Conservation (phyloP, 2,888 invertebrate species). For the Hydriomena furcata region DNA sequence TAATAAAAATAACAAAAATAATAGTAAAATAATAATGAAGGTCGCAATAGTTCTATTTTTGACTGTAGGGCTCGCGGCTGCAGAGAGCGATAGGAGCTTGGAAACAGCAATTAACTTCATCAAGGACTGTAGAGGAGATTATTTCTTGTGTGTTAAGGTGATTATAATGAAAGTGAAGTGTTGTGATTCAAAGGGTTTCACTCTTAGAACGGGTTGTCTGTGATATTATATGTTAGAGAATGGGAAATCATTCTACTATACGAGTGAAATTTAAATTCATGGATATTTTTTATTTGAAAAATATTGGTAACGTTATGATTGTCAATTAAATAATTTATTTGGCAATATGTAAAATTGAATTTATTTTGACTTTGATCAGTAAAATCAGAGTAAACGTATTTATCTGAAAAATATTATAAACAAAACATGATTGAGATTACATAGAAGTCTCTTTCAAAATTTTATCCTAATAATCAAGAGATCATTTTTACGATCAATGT, state of each 20-base stretch:
- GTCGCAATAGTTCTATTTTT: slow-evolving; percentile 57
- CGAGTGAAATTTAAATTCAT: too few species aligned
- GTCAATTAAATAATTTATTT: too few species aligned
- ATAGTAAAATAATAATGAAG: slow-evolving; percentile 56
- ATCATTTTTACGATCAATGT: too few species aligned
- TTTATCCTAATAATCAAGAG: too few species aligned
- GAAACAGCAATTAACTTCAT: slow-evolving; percentile 87
- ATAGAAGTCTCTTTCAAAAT: too few species aligned
- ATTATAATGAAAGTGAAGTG: slow-evolving; percentile 76
- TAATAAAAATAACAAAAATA: slow-evolving; percentile 41
- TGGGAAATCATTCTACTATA: neutral
- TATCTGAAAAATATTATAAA: too few species aligned
- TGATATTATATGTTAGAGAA: neutral
- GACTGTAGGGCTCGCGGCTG: slow-evolving; percentile 67
- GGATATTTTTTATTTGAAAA: too few species aligned
- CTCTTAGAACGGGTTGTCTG: slow-evolving; percentile 20
- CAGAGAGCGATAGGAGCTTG: slow-evolving; percentile 80
- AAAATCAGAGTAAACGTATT: too few species aligned
- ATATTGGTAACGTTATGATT: too few species aligned
- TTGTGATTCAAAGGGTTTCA: slow-evolving; percentile 40
- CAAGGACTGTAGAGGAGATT: slow-evolving; percentile 87
- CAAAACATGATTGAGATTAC: too few species aligned
- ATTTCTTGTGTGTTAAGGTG: slow-evolving; percentile 89
- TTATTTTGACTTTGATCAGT: too few species aligned
- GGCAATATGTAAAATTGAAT: too few species aligned